Conservation (phyloP, 2,113 vertebrate species). For the Recurvirostra avosetta region DNA sequence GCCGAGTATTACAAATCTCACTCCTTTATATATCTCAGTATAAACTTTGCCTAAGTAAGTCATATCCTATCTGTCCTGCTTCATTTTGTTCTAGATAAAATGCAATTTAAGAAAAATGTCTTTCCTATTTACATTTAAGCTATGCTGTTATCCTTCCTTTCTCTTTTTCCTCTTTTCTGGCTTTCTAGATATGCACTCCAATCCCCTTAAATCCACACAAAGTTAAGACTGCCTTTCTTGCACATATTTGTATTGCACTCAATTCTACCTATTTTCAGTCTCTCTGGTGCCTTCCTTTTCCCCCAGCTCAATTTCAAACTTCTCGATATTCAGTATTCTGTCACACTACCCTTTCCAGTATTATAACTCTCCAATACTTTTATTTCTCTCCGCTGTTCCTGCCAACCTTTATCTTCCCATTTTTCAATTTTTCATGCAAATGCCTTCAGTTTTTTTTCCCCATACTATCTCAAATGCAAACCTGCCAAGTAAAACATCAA, state of each 20-base stretch:
- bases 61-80: background rate
- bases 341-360: background rate
- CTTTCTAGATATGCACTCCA: background rate
- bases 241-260: background rate
- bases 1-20: background rate
- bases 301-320: background rate
- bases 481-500: background rate
- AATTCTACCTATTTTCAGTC: background rate
- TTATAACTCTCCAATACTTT: background rate
- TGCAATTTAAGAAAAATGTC: background rate
- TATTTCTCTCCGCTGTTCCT: background rate
- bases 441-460: background rate
- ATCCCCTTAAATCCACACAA: background rate
- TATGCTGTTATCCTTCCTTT: background rate
- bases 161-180: background rate
- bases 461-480: background rate
- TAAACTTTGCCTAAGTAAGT: background rate
- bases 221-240: background rate
- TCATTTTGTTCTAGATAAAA: background rate
- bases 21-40: background rate
- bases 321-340: background rate
- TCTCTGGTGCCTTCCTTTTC: background rate
- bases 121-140: constrained; percentile 1
- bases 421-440: background rate
- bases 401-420: background rate